Conservation (phyloP, 2,888 invertebrate species). For the Vesta saturnalis region DNA sequence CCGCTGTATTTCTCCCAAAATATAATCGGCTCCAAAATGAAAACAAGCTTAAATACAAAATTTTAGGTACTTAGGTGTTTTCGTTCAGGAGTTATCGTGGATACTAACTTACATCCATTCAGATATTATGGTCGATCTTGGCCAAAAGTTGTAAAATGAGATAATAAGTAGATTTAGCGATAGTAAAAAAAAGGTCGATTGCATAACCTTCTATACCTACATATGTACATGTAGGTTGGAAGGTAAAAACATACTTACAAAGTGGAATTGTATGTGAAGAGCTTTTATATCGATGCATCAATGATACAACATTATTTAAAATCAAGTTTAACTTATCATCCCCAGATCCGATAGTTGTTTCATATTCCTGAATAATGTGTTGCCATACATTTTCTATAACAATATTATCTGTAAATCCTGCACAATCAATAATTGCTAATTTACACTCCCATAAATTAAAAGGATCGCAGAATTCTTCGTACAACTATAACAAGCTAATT, state of each 20-base stretch:
- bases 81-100: too few species aligned
- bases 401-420: slow-evolving; percentile 88
- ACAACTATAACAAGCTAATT: slow-evolving; percentile 69
- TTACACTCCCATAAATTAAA: slow-evolving; percentile 93
- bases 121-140: too few species aligned
- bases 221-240: too few species aligned
- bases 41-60: too few species aligned
- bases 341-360: slow-evolving; percentile 61
- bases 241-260: slow-evolving; percentile 65
- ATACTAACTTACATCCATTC: too few species aligned
- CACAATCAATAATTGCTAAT: slow-evolving; percentile 93
- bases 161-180: too few species aligned
- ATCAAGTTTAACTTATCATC: slow-evolving; percentile 74
- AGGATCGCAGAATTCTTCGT: slow-evolving; percentile 91
- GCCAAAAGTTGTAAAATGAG: too few species aligned
- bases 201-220: too few species aligned
- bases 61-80: too few species aligned
- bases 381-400: slow-evolving; percentile 93
- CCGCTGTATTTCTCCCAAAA: too few species aligned
- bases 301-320: slow-evolving; percentile 78
- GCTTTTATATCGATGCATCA: slow-evolving; percentile 81
- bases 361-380: slow-evolving; percentile 78
- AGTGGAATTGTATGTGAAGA: slow-evolving; percentile 90
- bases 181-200: too few species aligned
- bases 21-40: too few species aligned